Conservation (phyloP, 2,113 vertebrate species). For the Ahaetulla prasina region DNA sequence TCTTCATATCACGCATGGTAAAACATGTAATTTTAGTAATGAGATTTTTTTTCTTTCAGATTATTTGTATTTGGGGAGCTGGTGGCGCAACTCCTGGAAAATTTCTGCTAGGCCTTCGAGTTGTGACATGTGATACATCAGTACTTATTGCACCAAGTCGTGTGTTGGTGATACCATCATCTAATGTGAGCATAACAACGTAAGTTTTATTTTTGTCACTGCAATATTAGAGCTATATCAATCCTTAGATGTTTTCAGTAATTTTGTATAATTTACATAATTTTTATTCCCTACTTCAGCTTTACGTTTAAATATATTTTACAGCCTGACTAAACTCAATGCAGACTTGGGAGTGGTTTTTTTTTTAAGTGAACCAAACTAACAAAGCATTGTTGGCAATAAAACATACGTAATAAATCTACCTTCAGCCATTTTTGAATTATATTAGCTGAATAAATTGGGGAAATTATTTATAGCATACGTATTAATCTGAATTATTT, state of each 20-base stretch:
- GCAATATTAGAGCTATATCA: accelerated
- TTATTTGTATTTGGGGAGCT: constrained; percentile 92
- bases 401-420: not conserved
- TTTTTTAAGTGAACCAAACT: not conserved
- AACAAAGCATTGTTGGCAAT: not conserved
- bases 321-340: not conserved
- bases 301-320: not conserved
- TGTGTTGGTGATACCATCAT: constrained; percentile 87
- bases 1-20: not conserved
- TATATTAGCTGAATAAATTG: not conserved
- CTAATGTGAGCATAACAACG: constrained; percentile 90
- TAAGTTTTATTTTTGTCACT: constrained; percentile 66
- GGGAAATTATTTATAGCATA: not conserved
- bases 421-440: not conserved
- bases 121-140: constrained; percentile 89
- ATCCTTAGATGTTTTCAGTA: not conserved
- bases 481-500: not conserved
- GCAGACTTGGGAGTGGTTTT: not conserved
- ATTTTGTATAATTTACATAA: not conserved
- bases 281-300: not conserved
- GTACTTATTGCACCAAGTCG: constrained; percentile 86
- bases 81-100: constrained; percentile 95
- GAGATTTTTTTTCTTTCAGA: constrained; percentile 68
- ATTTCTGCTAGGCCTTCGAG: constrained; percentile 87
- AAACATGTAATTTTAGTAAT: not conserved